Conservation (phyloP, 2,113 vertebrate species). For the Pipra filicauda region DNA sequence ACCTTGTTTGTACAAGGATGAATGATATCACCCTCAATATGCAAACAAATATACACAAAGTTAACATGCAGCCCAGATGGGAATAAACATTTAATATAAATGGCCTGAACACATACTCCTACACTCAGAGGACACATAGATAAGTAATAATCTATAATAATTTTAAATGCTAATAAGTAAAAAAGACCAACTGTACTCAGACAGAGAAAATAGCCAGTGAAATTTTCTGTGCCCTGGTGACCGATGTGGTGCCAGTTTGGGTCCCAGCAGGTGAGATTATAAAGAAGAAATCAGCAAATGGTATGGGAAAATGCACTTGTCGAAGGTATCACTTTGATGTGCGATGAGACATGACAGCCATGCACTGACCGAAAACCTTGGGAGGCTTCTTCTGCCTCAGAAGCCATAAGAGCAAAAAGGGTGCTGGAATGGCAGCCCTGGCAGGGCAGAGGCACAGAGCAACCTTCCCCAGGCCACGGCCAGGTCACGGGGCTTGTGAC, state of each 20-base stretch:
- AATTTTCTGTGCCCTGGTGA: neutral
- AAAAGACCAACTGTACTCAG: neutral
- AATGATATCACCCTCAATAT: neutral
- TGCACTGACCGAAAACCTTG: conserved; percentile 33
- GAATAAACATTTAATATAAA: neutral
- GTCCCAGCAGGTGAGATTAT: conserved; percentile 4
- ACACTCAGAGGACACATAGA: neutral
- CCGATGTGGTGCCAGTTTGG: neutral
- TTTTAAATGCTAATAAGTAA: neutral
- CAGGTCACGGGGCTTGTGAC: neutral
- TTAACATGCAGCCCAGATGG: neutral
- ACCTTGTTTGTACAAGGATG: neutral
- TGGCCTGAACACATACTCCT: neutral
- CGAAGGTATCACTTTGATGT: neutral
- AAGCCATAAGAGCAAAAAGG: conserved; percentile 1
- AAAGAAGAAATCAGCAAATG: conserved; percentile 36
- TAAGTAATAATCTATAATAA: neutral
- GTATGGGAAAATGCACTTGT: neutral
- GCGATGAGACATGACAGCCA: conserved; percentile 45
- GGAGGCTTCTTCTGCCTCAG: conserved; percentile 20
- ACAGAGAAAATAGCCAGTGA: neutral
- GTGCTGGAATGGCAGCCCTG: neutral
- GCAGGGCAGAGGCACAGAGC: neutral
- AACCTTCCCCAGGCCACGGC: neutral
- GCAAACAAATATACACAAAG: neutral